Base-by-base conservation (phyloP, 1,140 invertebrate genomes). In the Carposina sasakii region DNA sequence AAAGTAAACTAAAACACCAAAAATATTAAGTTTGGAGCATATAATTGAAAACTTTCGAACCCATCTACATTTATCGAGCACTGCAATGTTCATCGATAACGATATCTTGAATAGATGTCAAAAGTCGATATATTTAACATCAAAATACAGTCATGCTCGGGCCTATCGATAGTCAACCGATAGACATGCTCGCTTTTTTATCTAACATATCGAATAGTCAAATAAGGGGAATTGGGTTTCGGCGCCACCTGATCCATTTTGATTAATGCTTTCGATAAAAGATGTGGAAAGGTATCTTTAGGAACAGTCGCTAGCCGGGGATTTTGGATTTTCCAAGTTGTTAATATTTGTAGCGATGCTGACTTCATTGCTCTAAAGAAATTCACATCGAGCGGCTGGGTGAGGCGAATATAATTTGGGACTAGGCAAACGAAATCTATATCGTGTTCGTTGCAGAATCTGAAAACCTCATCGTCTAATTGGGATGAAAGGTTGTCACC, bases 381-480 rank as follows among this genome's bases (percentile, higher is more conserved):
- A n/a, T 6, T 28, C 4, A 44, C 42, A n/a, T 44, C 42, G 2
- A 44, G 42, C 0, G 42, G 22, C 15, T 41, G 39, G 1, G 23
- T 15, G 19, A 26, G 22, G 20, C 75, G 70, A 1, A 63, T 78
- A 5, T 51, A 52, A 36, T 79, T 74, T 17, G 64, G 41, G 3
- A 73, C 64, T 16, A 81, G 51, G 24, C 30, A 63, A 5, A 72
- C 41, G 45, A 84, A 67, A 10, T 37, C 37, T 9, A 75, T 61
- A 24, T 76, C 33, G 44, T 75, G 55, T 62, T 72, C 37, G 15
- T 1, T 6, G 42, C 26, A 44, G 16, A 19, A 12, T 9, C 21
- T 30, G 24, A 44, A 31, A 4, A 31, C 42, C 10, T 44, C 42
- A 12, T 30, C 26, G 13, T 44, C 42, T 23, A 44, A 30, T 30